Evolutionary conservation across 2,113 vertebrate species (phyloP), one percentile per base, ranked within the genome.

Genomic region (Laterallus jamaicensis): DNA sequence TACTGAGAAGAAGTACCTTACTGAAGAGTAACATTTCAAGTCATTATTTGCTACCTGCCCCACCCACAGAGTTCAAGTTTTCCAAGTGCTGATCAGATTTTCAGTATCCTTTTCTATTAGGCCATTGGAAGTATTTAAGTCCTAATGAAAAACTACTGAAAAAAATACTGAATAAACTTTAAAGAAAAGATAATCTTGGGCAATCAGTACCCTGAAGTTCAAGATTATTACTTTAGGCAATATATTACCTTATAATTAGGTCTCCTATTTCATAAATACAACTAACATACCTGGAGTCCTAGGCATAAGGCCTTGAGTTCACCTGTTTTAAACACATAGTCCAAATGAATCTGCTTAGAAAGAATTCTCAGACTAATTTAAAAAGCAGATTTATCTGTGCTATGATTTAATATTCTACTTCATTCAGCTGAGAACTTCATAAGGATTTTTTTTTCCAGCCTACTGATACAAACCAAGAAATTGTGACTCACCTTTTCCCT

Each of bases 371-470:
- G 68, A n/a, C 52, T 50, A 59, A 47, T 70, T 2, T 74, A 52
- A 81, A 86, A 70, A 95, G 54, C 44, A 83, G 44, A 86, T 86
- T 86, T 92, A 69, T 88, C 76, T 77, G 14, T 81, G 77, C 52
- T 77, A 2, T 92, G 74, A 69, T 86, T 82, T 90, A 90, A 86
- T 90, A 93, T 92, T 92, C 68, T 44, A 83, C 86, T 95, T 95
- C 76, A 86, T 91, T 94, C 63, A 62, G 37, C 73, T 58, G 19
- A 3, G 3, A 78, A 14, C 42, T 73, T 83, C 55, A 91, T 39
- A 92, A 50, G 22, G 29, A 3, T 44, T 44, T 84, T 93, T 95
- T 93, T 59, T 64, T 28, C 7, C 29, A 32, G 5, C 59, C 28
- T 37, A 10, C 63, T 71, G n/a, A 47, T 20, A 52, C 22, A 92